Conservation (phyloP, 2,797 vertebrate genomes). For the Triplophysa bombifrons region DNA sequence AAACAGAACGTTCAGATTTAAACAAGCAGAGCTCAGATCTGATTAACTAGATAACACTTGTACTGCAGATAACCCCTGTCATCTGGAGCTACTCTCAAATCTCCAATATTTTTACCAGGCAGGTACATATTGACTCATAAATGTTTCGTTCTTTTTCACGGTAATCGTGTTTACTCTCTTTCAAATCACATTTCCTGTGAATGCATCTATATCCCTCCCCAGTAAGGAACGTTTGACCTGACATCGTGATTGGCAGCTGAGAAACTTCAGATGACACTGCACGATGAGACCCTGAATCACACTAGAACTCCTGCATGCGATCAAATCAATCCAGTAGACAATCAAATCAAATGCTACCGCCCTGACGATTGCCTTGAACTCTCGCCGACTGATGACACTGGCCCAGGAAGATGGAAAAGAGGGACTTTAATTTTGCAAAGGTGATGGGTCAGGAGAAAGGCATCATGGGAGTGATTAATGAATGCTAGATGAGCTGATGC, state of each 20-base stretch:
- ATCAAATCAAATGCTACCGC: conserved; percentile 59
- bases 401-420: conserved; percentile 61
- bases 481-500: conserved; percentile 42
- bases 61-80: conserved; percentile 31
- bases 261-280: conserved; percentile 69
- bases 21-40: conserved; percentile 24
- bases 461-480: conserved; percentile 56
- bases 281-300: conserved; percentile 70
- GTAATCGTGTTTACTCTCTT: background rate
- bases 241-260: conserved; percentile 69
- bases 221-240: conserved; percentile 62
- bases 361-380: conserved; percentile 16
- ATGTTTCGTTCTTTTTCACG: too few species aligned
- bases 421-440: conserved; percentile 64
- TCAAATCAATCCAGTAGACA: conserved; percentile 66
- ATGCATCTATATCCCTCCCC: conserved; percentile 48
- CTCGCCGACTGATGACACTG: conserved; percentile 40
- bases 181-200: conserved; percentile 36
- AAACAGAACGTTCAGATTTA: conserved; percentile 31
- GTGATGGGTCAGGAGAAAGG: conserved; percentile 54
- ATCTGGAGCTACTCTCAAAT: background rate
- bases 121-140: conserved; percentile 12
- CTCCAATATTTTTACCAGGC: background rate
- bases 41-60: conserved; percentile 31
- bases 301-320: conserved; percentile 43